These are phyloP conservation scores for Diachasma alloeum DNA, from an alignment of 1,140 invertebrate genomes.

Conservation along the genomic window DNA sequence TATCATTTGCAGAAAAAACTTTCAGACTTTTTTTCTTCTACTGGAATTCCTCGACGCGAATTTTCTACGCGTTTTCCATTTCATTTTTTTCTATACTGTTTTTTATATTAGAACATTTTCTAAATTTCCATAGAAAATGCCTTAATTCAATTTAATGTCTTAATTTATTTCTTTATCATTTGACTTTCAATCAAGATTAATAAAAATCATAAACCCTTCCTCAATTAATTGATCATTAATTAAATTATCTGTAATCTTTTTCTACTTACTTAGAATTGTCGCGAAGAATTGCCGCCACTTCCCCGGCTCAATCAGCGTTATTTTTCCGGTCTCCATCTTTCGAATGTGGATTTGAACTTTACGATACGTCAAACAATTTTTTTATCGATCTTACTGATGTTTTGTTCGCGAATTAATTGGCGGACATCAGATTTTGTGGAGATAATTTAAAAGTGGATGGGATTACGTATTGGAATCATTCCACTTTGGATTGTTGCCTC, in stretches of 20 bases:
- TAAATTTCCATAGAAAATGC: no score
- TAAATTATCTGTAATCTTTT: not conserved
- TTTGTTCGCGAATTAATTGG: not conserved
- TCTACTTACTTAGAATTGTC: slow-evolving; percentile 43
- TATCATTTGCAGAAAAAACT: no score
- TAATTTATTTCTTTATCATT: no score
- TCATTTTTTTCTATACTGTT: no score
- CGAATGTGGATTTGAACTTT: not conserved
- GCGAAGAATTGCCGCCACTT: slow-evolving; percentile 46
- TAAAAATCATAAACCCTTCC: no score
- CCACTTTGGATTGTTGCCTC: slow-evolving; percentile 27
- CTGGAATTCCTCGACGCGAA: no score
- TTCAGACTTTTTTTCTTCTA: no score
- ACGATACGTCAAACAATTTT: not conserved
- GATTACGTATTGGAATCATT: not conserved
- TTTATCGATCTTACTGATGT: not conserved
- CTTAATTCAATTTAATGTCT: no score
- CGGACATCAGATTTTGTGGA: not conserved
- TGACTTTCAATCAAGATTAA: no score
- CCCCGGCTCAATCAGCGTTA: slow-evolving; percentile 35
- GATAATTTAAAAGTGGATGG: not conserved
- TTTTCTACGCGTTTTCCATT: no score
- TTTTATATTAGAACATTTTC: no score
- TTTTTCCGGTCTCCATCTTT: not conserved
- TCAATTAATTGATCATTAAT: not conserved